Evolutionary conservation across 2,797 vertebrate genomes (phyloP).

Genomic region (Adelosebastes latens): DNA sequence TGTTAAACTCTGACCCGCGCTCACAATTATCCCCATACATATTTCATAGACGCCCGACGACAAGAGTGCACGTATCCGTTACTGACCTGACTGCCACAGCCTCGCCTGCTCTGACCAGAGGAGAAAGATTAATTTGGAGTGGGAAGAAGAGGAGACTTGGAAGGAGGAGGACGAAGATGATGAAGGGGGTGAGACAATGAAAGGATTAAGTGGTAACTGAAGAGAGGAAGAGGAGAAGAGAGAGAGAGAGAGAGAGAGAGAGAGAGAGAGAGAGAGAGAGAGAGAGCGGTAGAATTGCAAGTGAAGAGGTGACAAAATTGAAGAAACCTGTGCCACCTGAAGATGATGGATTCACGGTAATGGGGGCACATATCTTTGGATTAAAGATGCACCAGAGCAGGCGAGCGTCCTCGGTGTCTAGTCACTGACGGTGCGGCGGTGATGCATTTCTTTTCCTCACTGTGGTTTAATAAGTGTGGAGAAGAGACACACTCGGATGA

Average conservation of each 20-base stretch:
- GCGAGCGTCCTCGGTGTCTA: not conserved
- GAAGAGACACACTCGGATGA: slow-evolving; percentile 28
- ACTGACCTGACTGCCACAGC: slow-evolving; percentile 55
- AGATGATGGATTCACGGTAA: slow-evolving; percentile 17
- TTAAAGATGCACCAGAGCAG: slow-evolving; percentile 34
- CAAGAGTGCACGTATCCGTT: slow-evolving; percentile 73
- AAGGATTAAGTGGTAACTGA: slow-evolving; percentile 27
- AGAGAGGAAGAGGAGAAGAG: not conserved
- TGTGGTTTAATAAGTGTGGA: slow-evolving; percentile 28
- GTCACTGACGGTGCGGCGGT: slow-evolving; percentile 6
- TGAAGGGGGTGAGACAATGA: slow-evolving; percentile 17
- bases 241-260: no score
- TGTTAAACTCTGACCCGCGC: slow-evolving; percentile 78
- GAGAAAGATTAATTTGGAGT: slow-evolving; percentile 30
- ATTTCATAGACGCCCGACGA: slow-evolving; percentile 72
- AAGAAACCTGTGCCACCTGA: not conserved
- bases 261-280: not conserved
- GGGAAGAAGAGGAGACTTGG: slow-evolving; percentile 11
- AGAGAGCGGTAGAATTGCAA: not conserved
- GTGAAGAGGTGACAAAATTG: slow-evolving; percentile 20
- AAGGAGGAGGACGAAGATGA: slow-evolving; percentile 8
- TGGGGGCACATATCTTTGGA: slow-evolving; percentile 12
- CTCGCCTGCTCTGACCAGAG: slow-evolving; percentile 21
- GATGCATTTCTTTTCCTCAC: slow-evolving; percentile 16
- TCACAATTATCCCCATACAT: slow-evolving; percentile 80